A percentile compares a stretch with the other conserved stretches of the same genome.
Evolutionary conservation across 2,888 invertebrate species (phyloP).

Genomic region (Torymus texanus): DNA sequence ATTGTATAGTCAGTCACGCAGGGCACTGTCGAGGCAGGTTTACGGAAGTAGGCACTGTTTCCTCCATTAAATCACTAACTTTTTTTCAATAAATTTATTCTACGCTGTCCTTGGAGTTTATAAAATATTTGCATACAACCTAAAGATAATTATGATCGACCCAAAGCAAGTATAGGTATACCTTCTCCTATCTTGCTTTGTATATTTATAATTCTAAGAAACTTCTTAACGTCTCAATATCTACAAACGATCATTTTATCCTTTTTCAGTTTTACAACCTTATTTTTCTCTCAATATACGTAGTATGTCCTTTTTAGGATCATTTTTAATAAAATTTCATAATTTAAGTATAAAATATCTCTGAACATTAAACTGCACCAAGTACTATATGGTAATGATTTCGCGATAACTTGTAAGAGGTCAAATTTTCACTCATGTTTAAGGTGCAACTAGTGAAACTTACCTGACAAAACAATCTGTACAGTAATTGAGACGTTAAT

Average conservation of each 20-base stretch:
- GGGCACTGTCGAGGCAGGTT: constrained; percentile 75
- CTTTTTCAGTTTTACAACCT: constrained; percentile 42
- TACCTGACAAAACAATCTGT: constrained; percentile 74
- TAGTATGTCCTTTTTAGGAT: constrained; percentile 30
- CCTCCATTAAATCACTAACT: constrained; percentile 74
- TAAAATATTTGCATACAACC: constrained; percentile 64
- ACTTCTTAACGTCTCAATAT: constrained; percentile 57
- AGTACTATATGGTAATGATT: constrained; percentile 39
- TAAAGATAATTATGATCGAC: constrained; percentile 67
- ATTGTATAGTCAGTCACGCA: constrained; percentile 75
- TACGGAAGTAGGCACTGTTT: constrained; percentile 74
- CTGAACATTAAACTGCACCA: constrained; percentile 26
- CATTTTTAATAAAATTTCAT: constrained; percentile 13
- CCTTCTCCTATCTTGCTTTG: constrained; percentile 74
- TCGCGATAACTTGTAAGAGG: constrained; percentile 42
- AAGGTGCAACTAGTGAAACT: constrained; percentile 73
- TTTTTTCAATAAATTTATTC: constrained; percentile 69
- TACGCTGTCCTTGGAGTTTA: constrained; percentile 69
- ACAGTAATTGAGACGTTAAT: constrained; percentile 75
- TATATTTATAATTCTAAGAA: constrained; percentile 58
- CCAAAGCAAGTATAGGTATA: constrained; percentile 74
- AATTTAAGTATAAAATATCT: constrained; percentile 15
- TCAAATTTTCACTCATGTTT: constrained; percentile 64
- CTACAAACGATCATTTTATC: constrained; percentile 50
- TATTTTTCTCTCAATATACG: constrained; percentile 30